phyloP scores from a whole-genome alignment of 2,113 vertebrate species.

The Oncorhynchus nerka region DNA sequence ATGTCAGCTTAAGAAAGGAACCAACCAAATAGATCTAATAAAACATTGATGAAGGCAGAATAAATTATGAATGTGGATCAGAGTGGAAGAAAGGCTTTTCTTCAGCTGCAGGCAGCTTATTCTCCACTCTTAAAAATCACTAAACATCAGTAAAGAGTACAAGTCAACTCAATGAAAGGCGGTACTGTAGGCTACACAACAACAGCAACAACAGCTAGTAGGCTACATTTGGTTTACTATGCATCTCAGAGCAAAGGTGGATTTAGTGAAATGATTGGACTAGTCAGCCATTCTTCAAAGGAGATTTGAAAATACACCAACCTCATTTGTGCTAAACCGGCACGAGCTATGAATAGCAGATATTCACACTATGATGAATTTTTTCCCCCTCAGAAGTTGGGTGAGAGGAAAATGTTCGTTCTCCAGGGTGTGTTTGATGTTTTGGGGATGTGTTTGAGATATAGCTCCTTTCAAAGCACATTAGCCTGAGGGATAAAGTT shows the following conservation, averaged over 20 bases:
- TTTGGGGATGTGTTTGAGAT: neutral
- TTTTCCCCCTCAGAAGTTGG: too few species aligned
- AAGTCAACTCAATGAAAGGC: neutral
- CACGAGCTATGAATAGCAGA: too few species aligned
- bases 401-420: too few species aligned
- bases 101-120: neutral
- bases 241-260: neutral
- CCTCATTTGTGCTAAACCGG: too few species aligned
- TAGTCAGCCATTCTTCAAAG: conserved; percentile 17
- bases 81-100: neutral
- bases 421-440: too few species aligned
- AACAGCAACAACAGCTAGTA: neutral
- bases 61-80: conserved; percentile 46
- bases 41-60: neutral
- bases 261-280: conserved; percentile 13
- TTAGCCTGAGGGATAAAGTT: conserved; percentile 12
- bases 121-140: neutral
- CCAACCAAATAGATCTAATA: conserved; percentile 11
- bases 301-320: conserved; percentile 10
- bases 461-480: neutral
- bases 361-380: too few species aligned
- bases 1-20: neutral
- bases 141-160: neutral
- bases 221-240: neutral
- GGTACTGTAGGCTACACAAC: neutral